phyloP scores from a whole-genome alignment of 2,888 invertebrate species.

The Apodemia zela region DNA sequence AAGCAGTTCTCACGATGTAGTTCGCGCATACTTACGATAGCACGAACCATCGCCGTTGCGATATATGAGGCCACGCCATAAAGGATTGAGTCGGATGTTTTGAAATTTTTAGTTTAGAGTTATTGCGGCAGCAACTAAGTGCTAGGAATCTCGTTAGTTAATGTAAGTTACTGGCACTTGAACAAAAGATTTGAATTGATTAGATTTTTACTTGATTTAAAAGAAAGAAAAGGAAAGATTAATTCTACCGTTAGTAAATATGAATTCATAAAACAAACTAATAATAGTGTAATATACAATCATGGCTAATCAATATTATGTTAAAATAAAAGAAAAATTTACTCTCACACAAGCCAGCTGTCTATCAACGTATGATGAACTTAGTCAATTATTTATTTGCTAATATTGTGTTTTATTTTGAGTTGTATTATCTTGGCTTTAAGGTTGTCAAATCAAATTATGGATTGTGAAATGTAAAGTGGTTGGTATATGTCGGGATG shows the following conservation, averaged over 20 bases:
- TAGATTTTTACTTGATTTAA: too few species aligned
- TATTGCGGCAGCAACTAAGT: too few species aligned
- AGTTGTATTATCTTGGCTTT: conserved; percentile 32
- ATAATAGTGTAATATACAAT: conserved; percentile 33
- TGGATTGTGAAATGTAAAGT: conserved; percentile 27
- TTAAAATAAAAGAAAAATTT: conserved; percentile 57
- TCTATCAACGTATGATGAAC: conserved; percentile 74
- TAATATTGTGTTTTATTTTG: conserved; percentile 30
- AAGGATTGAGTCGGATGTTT: too few species aligned
- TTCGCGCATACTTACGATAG: too few species aligned
- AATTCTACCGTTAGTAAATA: conserved; percentile 3
- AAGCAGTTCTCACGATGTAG: too few species aligned
- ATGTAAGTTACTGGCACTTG: too few species aligned
- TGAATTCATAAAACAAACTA: conserved; percentile 12
- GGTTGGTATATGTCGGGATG: conserved; percentile 63
- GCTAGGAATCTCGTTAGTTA: too few species aligned
- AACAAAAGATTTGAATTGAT: too few species aligned
- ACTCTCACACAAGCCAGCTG: conserved; percentile 58
- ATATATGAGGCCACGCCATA: too few species aligned
- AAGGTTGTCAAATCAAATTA: conserved; percentile 34
- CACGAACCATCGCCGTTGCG: too few species aligned
- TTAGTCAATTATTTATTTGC: conserved; percentile 33
- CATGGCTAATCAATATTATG: conserved; percentile 74
- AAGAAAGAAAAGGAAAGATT: not conserved
- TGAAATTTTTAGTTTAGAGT: too few species aligned